Conservation (phyloP, 1,140 invertebrate species). For the Heliothis virescens region DNA sequence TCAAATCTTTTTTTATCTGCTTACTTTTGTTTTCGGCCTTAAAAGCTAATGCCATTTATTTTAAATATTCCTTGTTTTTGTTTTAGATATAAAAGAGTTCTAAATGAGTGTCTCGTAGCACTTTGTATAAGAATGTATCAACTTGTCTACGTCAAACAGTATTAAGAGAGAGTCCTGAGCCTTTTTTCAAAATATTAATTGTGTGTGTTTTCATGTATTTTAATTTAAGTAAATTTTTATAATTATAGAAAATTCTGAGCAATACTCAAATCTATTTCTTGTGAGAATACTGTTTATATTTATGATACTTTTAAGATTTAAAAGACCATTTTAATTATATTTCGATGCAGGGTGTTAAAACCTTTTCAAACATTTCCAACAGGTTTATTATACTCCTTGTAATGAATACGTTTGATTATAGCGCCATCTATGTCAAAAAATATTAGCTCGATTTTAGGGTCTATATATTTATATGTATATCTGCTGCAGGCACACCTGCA, state of each 20-base stretch:
- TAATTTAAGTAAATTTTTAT: conserved; percentile 56
- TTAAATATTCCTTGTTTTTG: conserved; percentile 7
- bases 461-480: too few relatives aligned
- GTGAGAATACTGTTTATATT: conserved; percentile 48
- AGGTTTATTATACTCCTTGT: too few relatives aligned
- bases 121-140: conserved; percentile 1
- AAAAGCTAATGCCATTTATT: conserved; percentile 3
- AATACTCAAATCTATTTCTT: conserved; percentile 67
- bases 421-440: too few relatives aligned
- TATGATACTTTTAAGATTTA: conserved; percentile 50
- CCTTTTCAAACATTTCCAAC: too few relatives aligned
- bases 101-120: not conserved
- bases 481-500: too few relatives aligned
- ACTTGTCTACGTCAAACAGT: conserved; percentile 26
- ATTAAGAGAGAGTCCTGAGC: conserved; percentile 56
- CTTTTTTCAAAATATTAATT: conserved; percentile 55
- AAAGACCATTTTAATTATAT: conserved; percentile 9
- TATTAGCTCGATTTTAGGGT: too few relatives aligned
- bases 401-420: too few relatives aligned
- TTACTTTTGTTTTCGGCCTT: not conserved
- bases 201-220: conserved; percentile 51
- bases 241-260: conserved; percentile 72
- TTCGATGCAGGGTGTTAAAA: too few relatives aligned
- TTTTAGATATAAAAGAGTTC: conserved; percentile 4
- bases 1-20: not conserved